A percentile compares a stretch with the other conserved stretches of the same genome.
phyloP scores from a whole-genome alignment of 2,113 vertebrate genomes.

The Siniperca chuatsi region DNA sequence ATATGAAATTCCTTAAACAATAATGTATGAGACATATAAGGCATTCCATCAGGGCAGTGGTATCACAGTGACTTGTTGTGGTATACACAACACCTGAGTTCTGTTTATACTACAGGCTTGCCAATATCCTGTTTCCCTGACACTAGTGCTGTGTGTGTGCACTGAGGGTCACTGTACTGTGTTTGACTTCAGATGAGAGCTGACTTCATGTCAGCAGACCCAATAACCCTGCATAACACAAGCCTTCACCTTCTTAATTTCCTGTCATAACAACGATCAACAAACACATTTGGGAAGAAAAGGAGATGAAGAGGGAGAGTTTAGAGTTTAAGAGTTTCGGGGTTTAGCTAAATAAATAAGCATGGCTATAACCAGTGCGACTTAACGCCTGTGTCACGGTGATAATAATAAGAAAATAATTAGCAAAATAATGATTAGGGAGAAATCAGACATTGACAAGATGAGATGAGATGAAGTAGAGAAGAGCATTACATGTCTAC shows the following conservation, averaged over 20 bases:
- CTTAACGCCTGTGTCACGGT: background rate
- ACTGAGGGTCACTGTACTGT: constrained; percentile 33
- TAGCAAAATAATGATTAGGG: constrained; percentile 35
- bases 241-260: constrained; percentile 44
- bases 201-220: constrained; percentile 35
- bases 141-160: constrained; percentile 8
- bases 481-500: constrained; percentile 47
- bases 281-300: background rate
- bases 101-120: constrained; percentile 64
- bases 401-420: constrained; percentile 46
- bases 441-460: constrained; percentile 42
- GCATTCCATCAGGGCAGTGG: constrained; percentile 36
- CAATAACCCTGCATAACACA: constrained; percentile 30
- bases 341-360: background rate
- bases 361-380: background rate
- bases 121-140: constrained; percentile 70
- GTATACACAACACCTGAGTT: constrained; percentile 34
- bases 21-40: background rate
- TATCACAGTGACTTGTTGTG: constrained; percentile 42
- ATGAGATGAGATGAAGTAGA: constrained; percentile 52
- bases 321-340: background rate
- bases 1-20: background rate
- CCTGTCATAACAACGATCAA: constrained; percentile 47
- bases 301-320: background rate
- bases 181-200: constrained; percentile 53